Conservation (phyloP, 92 coral and sea anemone species). For the Diadumene lineata region DNA sequence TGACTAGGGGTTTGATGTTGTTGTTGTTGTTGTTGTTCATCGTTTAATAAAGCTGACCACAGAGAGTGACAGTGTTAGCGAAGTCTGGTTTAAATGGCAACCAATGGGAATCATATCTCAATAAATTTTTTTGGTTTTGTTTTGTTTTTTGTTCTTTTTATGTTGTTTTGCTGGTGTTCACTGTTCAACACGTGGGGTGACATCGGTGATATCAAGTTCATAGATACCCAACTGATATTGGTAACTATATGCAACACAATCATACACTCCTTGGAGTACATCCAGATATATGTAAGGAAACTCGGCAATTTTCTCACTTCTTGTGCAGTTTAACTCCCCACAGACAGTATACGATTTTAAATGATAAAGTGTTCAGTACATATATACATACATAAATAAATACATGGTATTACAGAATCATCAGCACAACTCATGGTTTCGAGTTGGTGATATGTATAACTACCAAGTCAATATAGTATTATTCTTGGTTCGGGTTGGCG, state of each 20-base stretch:
- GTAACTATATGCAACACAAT: slow-evolving; percentile 61
- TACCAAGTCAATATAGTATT: no score
- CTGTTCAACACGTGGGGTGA: slow-evolving; percentile 96
- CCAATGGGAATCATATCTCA: slow-evolving; percentile 27
- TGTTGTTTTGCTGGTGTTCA: slow-evolving; percentile 98
- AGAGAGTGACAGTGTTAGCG: neutral
- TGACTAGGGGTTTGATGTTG: no score
- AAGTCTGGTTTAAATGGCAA: slow-evolving; percentile 33
- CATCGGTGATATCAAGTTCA: slow-evolving; percentile 92
- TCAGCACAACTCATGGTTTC: no score
- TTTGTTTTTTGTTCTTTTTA: slow-evolving; percentile 60
- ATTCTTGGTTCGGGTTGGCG: no score
- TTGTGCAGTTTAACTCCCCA: no score
- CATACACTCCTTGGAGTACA: slow-evolving; percentile 5
- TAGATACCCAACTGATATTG: slow-evolving; percentile 88
- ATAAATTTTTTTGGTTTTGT: slow-evolving; percentile 64
- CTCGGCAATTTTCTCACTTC: no score
- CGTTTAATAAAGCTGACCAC: slow-evolving; percentile 7
- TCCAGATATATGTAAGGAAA: neutral
- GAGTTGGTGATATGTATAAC: no score
- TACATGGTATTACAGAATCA: no score
- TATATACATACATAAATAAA: no score
- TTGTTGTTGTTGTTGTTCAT: no score
- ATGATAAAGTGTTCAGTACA: no score
- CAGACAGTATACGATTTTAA: no score